Evolutionary conservation across 1,140 invertebrate species (phyloP), one percentile per base, ranked within the genome.

Genomic region (Drosophila triauraria): DNA sequence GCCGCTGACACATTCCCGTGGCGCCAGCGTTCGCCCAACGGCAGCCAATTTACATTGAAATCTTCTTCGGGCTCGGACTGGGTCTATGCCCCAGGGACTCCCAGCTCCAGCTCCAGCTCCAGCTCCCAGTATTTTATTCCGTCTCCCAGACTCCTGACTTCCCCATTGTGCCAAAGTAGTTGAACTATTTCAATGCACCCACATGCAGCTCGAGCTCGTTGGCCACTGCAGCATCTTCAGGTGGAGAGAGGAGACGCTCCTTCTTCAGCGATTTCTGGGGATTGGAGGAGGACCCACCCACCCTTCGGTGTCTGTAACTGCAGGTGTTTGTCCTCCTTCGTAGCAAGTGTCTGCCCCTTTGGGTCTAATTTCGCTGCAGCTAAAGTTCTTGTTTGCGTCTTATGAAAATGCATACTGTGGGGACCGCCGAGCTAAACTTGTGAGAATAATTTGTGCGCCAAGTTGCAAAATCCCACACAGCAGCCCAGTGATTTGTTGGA

Each of bases 371-470:
- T 81, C 63, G 78, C 74, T 85, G 82, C 82, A 85, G 82, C 82
- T 74, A 86, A 82, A 86, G 82, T 86, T 86, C 67, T 82, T 86
- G 82, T 86, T 86, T 86, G 82, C 85, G 80, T 86, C 83, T 86
- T 86, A 76, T 79, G 63, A 76, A 86, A 84, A 68, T 70, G 77
- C 75, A 76, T 51, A 85, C 75, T 67, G 59, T 56, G 60, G 63
- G 74, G 40, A 44, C 35, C 46, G 61, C 15, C 54, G 53, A 65
- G 59, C 71, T 70, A 76, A 86, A 86, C 67, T 82, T 86, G 71
- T 50, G 82, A 82, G 81, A 85, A 82, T 86, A 82, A 82, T 86
- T 82, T 82, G 82, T 79, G 82, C 69, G 48, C 46, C 65, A 81
- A 85, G 82, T 85, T 74, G 44, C 60, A 32, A 67, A 60, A 59